Evolutionary conservation across 1,140 invertebrate species (phyloP).

Genomic region (Teleogryllus occipitalis): DNA sequence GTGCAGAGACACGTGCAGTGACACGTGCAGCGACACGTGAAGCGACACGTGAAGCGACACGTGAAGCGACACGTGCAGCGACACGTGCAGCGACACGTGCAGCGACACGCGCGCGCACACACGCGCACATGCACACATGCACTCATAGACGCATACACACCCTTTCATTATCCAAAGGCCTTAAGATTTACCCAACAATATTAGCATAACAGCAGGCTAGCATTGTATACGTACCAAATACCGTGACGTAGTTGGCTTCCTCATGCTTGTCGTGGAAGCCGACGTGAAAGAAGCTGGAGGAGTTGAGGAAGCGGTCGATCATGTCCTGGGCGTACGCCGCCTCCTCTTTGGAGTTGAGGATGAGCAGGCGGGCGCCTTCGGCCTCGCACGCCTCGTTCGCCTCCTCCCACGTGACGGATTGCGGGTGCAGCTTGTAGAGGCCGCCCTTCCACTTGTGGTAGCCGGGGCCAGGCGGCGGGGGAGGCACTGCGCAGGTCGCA

Average conservation of each 20-base stretch:
- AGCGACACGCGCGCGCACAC: no score
- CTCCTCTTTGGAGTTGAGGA: constrained; percentile 8
- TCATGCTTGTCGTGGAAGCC: constrained; percentile 11
- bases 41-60: no score
- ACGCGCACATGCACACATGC: no score
- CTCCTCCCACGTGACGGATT: neutral
- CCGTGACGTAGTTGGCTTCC: constrained; percentile 11
- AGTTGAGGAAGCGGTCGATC: neutral
- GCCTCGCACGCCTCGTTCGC: neutral
- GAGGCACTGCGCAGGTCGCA: neutral
- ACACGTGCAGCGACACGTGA: no score
- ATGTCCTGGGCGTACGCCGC: neutral
- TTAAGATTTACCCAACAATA: no score
- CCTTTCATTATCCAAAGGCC: no score
- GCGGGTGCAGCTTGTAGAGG: neutral
- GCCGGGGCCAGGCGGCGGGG: neutral
- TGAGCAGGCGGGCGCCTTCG: neutral
- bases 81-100: no score
- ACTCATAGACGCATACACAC: no score
- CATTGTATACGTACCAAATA: neutral
- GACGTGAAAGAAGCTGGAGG: neutral
- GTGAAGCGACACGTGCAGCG: no score
- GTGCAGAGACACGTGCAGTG: no score
- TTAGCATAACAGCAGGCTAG: no score
- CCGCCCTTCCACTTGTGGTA: neutral